phyloP scores from a whole-genome alignment of 2,797 vertebrate species.

The Buceros bicornis region DNA sequence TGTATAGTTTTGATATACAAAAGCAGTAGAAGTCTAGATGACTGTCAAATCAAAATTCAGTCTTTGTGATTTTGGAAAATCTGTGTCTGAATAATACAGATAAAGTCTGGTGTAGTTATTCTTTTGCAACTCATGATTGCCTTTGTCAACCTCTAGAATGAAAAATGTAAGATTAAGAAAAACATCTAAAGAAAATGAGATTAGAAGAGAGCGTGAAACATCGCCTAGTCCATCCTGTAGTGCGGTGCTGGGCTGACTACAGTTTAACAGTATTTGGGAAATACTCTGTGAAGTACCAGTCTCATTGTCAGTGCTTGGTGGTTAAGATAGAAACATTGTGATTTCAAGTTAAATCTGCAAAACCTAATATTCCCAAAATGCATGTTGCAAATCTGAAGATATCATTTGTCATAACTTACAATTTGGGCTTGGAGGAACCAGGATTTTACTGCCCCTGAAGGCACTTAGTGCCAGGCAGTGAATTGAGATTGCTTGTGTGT shows the following conservation, averaged over 20 bases:
- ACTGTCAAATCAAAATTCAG: background rate
- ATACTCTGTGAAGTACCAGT: background rate
- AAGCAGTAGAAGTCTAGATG: background rate
- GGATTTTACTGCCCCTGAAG: background rate
- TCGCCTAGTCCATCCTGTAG: accelerated
- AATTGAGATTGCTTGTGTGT: background rate
- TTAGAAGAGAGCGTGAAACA: background rate
- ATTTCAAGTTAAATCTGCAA: background rate
- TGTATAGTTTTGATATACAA: background rate
- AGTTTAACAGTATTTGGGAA: background rate
- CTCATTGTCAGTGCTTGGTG: background rate
- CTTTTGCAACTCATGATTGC: background rate
- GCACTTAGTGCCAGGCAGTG: accelerated
- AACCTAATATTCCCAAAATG: background rate
- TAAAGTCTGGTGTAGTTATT: background rate
- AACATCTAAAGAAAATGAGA: background rate
- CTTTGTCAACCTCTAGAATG: background rate
- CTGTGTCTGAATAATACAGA: background rate
- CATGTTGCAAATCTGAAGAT: background rate
- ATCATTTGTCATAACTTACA: accelerated
- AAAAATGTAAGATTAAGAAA: background rate
- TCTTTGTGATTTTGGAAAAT: background rate
- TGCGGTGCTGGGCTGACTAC: background rate
- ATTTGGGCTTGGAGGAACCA: background rate
- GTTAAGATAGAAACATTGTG: background rate